Evolutionary conservation across 2,888 invertebrate genomes (phyloP).

Genomic region (Heterodera filipjevi): DNA sequence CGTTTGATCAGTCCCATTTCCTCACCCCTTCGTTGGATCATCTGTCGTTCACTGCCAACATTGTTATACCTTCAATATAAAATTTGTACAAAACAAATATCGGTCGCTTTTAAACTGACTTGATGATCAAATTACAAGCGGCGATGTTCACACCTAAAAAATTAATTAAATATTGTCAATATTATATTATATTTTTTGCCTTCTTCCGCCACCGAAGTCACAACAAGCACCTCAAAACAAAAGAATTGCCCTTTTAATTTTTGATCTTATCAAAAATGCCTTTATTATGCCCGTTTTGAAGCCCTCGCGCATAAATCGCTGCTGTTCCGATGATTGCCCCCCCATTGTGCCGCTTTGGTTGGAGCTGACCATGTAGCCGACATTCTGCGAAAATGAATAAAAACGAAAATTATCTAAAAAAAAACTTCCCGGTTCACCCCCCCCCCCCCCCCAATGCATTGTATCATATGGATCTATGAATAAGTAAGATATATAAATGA

Average conservation of each 20-base stretch:
- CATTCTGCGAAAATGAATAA: conserved; percentile 34
- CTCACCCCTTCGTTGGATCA: conserved; percentile 48
- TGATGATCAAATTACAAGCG: conserved; percentile 63
- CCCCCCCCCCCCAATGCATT: too few relatives aligned
- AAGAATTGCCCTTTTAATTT: neutral
- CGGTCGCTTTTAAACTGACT: conserved; percentile 26
- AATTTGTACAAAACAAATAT: neutral
- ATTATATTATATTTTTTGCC: conserved; percentile 37
- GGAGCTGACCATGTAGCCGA: conserved; percentile 39
- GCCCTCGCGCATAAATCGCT: conserved; percentile 39
- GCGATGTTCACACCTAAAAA: conserved; percentile 50
- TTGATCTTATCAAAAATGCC: neutral
- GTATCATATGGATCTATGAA: too few relatives aligned
- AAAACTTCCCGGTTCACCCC: too few relatives aligned
- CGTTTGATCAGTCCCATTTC: neutral
- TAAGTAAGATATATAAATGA: too few relatives aligned
- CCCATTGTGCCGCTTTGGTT: conserved; percentile 41
- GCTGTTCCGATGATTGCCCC: conserved; percentile 42
- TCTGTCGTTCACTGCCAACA: conserved; percentile 51
- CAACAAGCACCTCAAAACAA: conserved; percentile 50
- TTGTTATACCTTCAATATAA: conserved; percentile 48
- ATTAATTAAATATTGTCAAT: neutral
- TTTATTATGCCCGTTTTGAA: conserved; percentile 46
- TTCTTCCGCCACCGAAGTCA: conserved; percentile 63
- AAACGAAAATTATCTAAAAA: too few relatives aligned